Evolutionary conservation across 2,113 vertebrate species (phyloP), one percentile per base, ranked within the genome.

Genomic region (Ciconia boyciana): DNA sequence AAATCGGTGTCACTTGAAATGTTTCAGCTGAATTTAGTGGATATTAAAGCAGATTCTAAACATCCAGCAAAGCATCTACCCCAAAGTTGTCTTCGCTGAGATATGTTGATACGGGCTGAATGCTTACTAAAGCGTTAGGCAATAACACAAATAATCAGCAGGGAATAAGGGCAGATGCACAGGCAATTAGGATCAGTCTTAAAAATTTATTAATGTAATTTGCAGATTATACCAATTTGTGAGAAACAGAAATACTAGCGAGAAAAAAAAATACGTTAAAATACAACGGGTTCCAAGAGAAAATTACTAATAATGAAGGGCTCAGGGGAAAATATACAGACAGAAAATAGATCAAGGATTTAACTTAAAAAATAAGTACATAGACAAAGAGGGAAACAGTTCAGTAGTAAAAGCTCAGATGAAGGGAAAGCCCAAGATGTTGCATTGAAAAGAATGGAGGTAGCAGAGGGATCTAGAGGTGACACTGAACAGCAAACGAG

Each of bases 141-240:
- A 92, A 43, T 49, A 89, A 19, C 36, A 87, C 51, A 90, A 85
- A 80, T 80, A 90, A 74, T 70, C 78, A 87, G 49, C 46, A 68
- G 78, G 32, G 31, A 79, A 62, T 77, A 92, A 46, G 58, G 90
- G 41, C 76, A 93, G 77, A 85, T 68, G 31, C 77, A 93, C 36
- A 65, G 55, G 55, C 44, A 89, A 68, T 92, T 93, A 94, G 44
- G 51, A 87, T 46, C 11, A 51, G 58, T 75, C 58, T 66, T 85
- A 90, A 29, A 90, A 80, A 90, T 95, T 66, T 90, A 83, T 92
- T 95, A 77, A 91, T 68, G 39, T 17, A 83, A 80, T 93, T 93
- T 95, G 21, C 22, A 78, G 62, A 89, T 87, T 65, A 66, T 78
- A 88, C 4, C 11, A 18, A 24, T 85, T 70, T 81, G n/a, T 85